Base-by-base conservation (phyloP, 2,113 vertebrate species). In the Vireo altiloquus region DNA sequence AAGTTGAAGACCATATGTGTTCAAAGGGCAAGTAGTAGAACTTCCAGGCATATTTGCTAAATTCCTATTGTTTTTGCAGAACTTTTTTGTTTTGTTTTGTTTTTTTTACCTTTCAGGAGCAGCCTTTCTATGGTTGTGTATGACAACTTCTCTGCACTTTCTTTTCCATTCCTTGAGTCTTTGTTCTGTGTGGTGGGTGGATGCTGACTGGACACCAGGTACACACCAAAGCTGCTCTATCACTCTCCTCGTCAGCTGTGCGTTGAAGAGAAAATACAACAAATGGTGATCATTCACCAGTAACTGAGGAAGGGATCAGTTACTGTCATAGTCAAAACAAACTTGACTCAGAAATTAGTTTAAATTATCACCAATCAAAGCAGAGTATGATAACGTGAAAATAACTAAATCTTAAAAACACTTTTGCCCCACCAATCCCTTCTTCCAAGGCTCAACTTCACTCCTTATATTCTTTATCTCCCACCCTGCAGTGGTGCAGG, bases 371-470 rank as follows among this genome's bases (percentile, higher is more conserved):
- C 10, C 8, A 59, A 39, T 65, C 20, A 59, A 31, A 40, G 6
- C 2, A 53, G 44, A 27, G 8, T 31, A 60, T 31, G n/a, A 47
- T 42, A 60, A 47, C 23, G 7, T 53, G 10, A 59, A 53, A 60
- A 39, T 4, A 54, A 40, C 47, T 22, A 35, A 40, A 31, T 40
- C 11, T 76, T 76, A 54, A 89, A 46, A 68, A 2, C 1, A 5
- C 40, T 20, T 59, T 52, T 2, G 1, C 3, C 10, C 3, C 5
- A 11, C 4, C 1, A 2, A 2, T 77, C 21, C 5, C 5, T 60
- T 72, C 17, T 40, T 60, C 40, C 25, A 11, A 12, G 17, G 17
- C 12, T 65, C 12, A 65, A 0, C 2, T 49, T 49, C 46, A 50
- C 7, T 63, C 10, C 18, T 33, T 6, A 33, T 76, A 40, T 35